Evolutionary conservation across 2,888 invertebrate genomes (phyloP).

Genomic region (Muscina levida): DNA sequence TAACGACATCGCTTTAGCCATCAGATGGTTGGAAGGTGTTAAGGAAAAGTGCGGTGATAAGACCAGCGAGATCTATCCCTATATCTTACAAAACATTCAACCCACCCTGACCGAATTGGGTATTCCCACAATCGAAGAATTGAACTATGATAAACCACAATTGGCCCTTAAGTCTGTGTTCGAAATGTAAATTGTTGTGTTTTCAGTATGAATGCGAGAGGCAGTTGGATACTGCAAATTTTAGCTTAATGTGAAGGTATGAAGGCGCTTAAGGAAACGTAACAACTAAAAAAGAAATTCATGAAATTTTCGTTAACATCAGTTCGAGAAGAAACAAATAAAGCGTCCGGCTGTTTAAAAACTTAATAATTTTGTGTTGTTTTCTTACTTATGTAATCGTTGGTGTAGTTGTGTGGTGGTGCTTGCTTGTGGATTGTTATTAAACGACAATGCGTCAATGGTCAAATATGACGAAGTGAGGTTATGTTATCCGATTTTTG

Average conservation of each 20-base stretch:
- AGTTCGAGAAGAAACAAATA: slow-evolving; percentile 24
- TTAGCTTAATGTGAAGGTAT: slow-evolving; percentile 56
- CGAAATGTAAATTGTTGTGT: slow-evolving; percentile 79
- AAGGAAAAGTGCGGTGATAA: slow-evolving; percentile 92
- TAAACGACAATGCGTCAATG: slow-evolving; percentile 12
- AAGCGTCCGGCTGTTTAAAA: slow-evolving; percentile 44
- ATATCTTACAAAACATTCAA: slow-evolving; percentile 92
- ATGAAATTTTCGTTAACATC: not conserved
- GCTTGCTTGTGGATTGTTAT: not conserved
- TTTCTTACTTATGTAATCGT: slow-evolving; percentile 60
- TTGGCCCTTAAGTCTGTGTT: slow-evolving; percentile 89
- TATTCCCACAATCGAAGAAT: slow-evolving; percentile 94
- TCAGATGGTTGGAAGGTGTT: slow-evolving; percentile 95
- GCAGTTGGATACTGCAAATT: slow-evolving; percentile 71
- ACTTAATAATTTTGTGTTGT: slow-evolving; percentile 39
- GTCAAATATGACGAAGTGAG: slow-evolving; percentile 21
- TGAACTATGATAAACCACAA: slow-evolving; percentile 97
- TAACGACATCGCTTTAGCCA: slow-evolving; percentile 95
- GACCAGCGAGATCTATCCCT: slow-evolving; percentile 90
- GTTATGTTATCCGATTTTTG: too few relatives aligned
- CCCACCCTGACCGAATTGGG: slow-evolving; percentile 97
- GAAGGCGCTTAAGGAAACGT: not conserved
- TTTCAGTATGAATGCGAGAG: slow-evolving; percentile 45
- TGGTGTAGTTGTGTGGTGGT: slow-evolving; percentile 20
- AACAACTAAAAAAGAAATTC: slow-evolving; percentile 1